Percentiles rank a stretch among this genome's conserved stretches.
phyloP scores from a whole-genome alignment of 2,888 invertebrate species.

The Scaptodrosophila latifasciaeformis region DNA sequence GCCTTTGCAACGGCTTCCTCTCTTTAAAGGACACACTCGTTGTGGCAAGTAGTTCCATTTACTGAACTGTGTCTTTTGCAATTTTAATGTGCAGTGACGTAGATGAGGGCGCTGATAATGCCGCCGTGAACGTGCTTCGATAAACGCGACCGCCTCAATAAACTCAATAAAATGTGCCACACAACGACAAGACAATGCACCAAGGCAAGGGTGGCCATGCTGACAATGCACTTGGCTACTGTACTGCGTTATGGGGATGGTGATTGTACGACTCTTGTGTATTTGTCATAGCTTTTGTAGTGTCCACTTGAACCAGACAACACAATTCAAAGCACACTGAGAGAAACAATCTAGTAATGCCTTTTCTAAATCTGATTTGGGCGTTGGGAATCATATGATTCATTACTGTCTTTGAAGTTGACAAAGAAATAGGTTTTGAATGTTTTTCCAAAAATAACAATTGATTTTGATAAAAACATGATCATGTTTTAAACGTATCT shows the following conservation, averaged over 20 bases:
- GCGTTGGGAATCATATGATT: no score
- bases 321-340: no score
- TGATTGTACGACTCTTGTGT: no score
- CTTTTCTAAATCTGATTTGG: no score
- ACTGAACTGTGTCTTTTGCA: slow-evolving; percentile 44
- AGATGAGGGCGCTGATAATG: slow-evolving; percentile 53
- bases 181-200: slow-evolving; percentile 1
- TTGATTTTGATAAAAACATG: no score
- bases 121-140: slow-evolving; percentile 29
- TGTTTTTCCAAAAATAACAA: no score
- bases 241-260: no score
- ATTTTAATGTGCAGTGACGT: slow-evolving; percentile 62
- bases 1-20: slow-evolving; percentile 8
- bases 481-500: no score
- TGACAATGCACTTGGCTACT: background rate
- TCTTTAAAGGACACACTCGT: slow-evolving; percentile 8
- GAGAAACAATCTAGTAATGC: no score
- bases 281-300: no score
- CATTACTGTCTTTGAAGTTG: no score
- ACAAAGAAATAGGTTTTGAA: no score
- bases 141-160: slow-evolving; percentile 23
- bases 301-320: background rate
- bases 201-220: background rate
- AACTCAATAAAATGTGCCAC: slow-evolving; percentile 24
- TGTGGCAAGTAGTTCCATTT: slow-evolving; percentile 12